Base-by-base conservation (phyloP, 2,113 vertebrate genomes). In the Chaenocephalus aceratus region DNA sequence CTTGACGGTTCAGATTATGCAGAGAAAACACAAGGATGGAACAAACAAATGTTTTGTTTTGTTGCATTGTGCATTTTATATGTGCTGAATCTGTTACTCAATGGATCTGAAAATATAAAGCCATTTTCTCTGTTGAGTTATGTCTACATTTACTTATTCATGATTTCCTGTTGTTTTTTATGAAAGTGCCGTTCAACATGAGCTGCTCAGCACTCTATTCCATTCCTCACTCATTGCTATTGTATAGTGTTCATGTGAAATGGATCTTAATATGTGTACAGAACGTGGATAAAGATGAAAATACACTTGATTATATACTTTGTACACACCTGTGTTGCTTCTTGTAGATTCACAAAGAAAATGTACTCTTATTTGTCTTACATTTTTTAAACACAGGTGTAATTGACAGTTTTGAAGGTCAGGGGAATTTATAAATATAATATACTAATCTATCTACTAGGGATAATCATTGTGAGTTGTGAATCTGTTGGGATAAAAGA, bases 251-350 rank as follows among this genome's bases (percentile, higher is more conserved):
- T 96, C 93, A 93, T 94, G 95, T 96, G 94, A 94, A 93, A 96
- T 95, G 93, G 95, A 94, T 95, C 93, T 94, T 91, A 95, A 93
- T 94, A 94, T 95, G 94, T 96, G 95, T 96, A 96, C 95, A 96
- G 95, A 95, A 94, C 93, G 94, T 95, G 95, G 95, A 94, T 95
- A 95, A 94, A 95, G 93, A 94, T 94, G 94, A 94, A 95, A 96
- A 96, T 96, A 96, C 95, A 96, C 92, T 95, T 95, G 95, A 95
- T 95, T 96, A 95, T 96, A 96, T 96, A 95, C 95, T 96, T 96
- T 94, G 93, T 96, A 96, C 86, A 93, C 87, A 90, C 83, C 74
- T 76, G 89, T 91, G 90, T 80, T 86, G 89, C 59, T 91, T 90
- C 77, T 74, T 85, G 49, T 45, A 72, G 34, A 45, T 45, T 71